Evolutionary conservation across 1,140 invertebrate genomes (phyloP).

Genomic region (Brachionus koreanus): DNA sequence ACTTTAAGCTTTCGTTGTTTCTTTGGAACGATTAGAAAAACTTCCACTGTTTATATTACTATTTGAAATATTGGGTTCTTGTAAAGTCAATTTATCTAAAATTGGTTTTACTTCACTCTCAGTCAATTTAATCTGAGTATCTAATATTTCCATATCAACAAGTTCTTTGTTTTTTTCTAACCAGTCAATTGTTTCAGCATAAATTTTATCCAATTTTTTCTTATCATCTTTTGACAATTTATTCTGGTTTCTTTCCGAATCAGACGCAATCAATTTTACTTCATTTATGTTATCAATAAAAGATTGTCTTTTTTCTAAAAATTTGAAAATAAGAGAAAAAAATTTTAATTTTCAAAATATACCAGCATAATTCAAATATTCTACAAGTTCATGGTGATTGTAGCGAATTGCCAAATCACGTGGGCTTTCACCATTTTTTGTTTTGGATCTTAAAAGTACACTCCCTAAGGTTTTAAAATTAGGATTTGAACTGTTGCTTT

Average conservation of each 20-base stretch:
- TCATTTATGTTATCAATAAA: conserved; percentile 15
- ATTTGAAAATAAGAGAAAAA: not conserved
- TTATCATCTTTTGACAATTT: conserved; percentile 44
- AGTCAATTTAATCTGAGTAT: not conserved
- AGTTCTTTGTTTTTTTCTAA: conserved; percentile 27
- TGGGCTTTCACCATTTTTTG: conserved; percentile 35
- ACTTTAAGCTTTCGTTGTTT: not conserved
- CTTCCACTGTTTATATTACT: not conserved
- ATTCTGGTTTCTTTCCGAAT: conserved; percentile 39
- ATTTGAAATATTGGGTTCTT: not conserved
- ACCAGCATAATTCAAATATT: conserved; percentile 35
- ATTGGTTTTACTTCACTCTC: conserved; percentile 21
- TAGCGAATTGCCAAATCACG: not conserved
- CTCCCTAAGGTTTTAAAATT: conserved; percentile 18
- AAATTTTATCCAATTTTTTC: conserved; percentile 35
- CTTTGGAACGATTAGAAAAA: not conserved
- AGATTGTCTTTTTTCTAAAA: conserved; percentile 24
- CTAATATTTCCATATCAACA: not conserved
- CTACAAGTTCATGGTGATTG: not conserved
- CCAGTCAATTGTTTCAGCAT: conserved; percentile 26
- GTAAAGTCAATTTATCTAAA: not conserved
- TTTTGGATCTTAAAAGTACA: conserved; percentile 9
- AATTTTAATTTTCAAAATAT: not conserved
- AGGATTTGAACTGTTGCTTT: not conserved
- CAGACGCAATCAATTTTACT: not conserved